A percentile compares a stretch with the other conserved stretches of the same genome.
Conservation (phyloP, 2,113 vertebrate species). For the Chiloscyllium plagiosum region DNA sequence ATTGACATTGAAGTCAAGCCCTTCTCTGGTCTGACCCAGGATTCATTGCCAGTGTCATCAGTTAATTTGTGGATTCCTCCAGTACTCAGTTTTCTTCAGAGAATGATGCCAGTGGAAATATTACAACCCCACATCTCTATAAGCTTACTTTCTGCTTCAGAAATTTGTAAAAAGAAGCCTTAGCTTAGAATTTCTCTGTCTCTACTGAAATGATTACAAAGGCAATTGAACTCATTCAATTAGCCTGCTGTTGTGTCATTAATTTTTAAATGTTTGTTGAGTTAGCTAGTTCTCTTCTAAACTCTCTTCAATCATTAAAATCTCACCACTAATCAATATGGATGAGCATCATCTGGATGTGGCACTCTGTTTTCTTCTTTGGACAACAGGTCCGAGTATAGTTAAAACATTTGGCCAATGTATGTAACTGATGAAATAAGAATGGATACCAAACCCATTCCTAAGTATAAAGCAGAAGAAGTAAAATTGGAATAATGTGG, state of each 20-base stretch:
- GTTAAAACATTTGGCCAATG: background rate
- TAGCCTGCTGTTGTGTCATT: background rate
- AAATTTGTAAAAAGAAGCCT: background rate
- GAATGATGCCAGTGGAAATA: background rate
- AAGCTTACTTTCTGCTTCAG: background rate
- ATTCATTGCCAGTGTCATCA: background rate
- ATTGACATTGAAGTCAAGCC: background rate
- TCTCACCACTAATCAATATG: background rate
- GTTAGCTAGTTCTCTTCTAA: background rate
- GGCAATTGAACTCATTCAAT: background rate
- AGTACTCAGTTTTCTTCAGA: background rate
- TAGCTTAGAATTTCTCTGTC: background rate
- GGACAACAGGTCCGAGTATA: background rate
- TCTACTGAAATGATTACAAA: background rate
- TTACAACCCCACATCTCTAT: background rate
- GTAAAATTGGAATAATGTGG: background rate
- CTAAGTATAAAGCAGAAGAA: background rate
- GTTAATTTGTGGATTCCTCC: background rate
- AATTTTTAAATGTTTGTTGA: background rate
- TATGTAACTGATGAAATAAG: background rate
- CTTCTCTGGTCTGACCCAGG: too few relatives aligned
- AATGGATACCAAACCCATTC: background rate
- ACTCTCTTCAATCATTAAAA: background rate
- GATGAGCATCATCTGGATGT: background rate
- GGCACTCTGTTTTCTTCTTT: background rate